Evolutionary conservation across 2,888 invertebrate species (phyloP).

Genomic region (Athalia circularis): DNA sequence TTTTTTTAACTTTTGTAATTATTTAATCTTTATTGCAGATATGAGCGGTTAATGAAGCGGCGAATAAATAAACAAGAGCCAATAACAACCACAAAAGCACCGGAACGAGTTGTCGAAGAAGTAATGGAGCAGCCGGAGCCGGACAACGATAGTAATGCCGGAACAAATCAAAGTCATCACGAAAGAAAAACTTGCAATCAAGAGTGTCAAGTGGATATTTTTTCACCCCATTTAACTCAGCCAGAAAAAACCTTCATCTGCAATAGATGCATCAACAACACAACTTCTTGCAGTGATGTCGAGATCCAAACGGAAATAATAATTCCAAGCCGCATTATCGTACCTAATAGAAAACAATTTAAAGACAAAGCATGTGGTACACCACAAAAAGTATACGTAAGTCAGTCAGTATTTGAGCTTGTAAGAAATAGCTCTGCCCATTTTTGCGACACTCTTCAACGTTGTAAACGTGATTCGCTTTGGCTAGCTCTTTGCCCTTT

Average conservation of each 20-base stretch:
- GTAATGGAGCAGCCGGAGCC: conserved; percentile 1
- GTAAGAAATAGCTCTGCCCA: too few species aligned
- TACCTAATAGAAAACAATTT: conserved; percentile 41
- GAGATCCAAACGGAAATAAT: conserved; percentile 50
- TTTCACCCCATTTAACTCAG: conserved; percentile 31
- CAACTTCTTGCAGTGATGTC: conserved; percentile 45
- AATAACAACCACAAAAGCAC: conserved; percentile 15
- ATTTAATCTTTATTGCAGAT: conserved; percentile 51
- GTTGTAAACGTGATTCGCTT: too few species aligned
- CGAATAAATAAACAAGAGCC: conserved; percentile 36
- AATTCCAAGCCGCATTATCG: conserved; percentile 6
- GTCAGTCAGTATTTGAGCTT: conserved; percentile 31
- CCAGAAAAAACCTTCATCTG: conserved; percentile 49
- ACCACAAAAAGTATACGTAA: conserved; percentile 40
- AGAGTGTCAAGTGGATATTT: conserved; percentile 48
- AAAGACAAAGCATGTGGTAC: conserved; percentile 47
- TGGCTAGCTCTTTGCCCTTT: conserved; percentile 24
- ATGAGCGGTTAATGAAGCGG: conserved; percentile 48
- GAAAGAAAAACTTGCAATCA: conserved; percentile 41
- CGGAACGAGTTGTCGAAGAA: conserved; percentile 20
- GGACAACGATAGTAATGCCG: conserved; percentile 11
- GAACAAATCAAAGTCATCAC: conserved; percentile 21
- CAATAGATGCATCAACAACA: conserved; percentile 45
- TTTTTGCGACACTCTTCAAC: too few species aligned
- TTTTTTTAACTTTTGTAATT: conserved; percentile 45